A percentile compares a stretch with the other conserved stretches of the same genome.
Evolutionary conservation across 1,140 invertebrate genomes (phyloP).

Genomic region (Drosophila tropicalis): DNA sequence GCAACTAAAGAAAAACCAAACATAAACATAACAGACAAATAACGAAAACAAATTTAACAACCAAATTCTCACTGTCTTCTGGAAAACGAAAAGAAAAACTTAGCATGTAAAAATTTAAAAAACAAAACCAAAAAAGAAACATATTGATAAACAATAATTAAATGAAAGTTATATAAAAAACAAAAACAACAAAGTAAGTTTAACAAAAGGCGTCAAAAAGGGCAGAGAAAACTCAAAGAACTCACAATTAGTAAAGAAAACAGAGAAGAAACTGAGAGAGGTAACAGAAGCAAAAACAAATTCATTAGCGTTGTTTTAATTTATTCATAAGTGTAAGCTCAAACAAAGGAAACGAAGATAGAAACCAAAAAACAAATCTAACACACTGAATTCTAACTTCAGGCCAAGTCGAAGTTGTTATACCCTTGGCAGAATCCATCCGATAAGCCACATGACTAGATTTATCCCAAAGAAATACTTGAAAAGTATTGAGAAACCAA

Average conservation of each 20-base stretch:
- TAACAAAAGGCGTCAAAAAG: conserved; percentile 16
- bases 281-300: conserved; percentile 50
- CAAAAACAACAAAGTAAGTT: conserved; percentile 12
- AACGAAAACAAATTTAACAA: conserved; percentile 32
- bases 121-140: conserved; percentile 29
- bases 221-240: conserved; percentile 47
- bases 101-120: conserved; percentile 67
- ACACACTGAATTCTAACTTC: background rate
- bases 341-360: conserved; percentile 30
- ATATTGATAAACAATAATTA: conserved; percentile 13
- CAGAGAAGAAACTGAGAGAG: conserved; percentile 19
- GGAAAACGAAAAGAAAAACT: conserved; percentile 49
- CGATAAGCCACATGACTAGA: background rate
- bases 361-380: background rate
- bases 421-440: background rate
- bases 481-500: background rate
- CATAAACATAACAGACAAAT: conserved; percentile 22
- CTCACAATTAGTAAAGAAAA: conserved; percentile 64
- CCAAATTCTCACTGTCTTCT: conserved; percentile 35
- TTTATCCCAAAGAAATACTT: background rate
- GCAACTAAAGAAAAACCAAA: conserved; percentile 23
- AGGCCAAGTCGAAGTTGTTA: conserved; percentile 3
- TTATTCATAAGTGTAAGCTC: conserved; percentile 69
- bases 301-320: conserved; percentile 81
- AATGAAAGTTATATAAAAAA: conserved; percentile 26